A percentile compares a stretch with the other conserved stretches of the same genome.
Evolutionary conservation across 1,140 invertebrate species (phyloP).

Genomic region (Drosophila asahinai): DNA sequence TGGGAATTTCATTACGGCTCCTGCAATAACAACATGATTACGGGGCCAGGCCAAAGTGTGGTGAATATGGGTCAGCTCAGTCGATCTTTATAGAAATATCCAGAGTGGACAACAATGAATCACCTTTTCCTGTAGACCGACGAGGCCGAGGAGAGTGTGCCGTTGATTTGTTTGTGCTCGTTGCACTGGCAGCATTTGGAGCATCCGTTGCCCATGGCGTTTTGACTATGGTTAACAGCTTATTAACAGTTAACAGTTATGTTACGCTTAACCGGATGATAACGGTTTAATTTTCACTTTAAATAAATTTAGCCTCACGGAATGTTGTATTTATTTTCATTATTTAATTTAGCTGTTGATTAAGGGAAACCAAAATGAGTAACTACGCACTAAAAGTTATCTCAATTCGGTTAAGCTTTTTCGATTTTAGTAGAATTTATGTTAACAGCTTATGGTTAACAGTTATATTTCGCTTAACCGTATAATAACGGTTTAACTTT

Average conservation of each 20-base stretch:
- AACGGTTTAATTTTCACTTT: conserved; percentile 11
- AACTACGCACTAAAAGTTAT: neutral
- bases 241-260: neutral
- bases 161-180: conserved; percentile 79
- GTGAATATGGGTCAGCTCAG: neutral
- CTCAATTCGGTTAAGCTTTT: neutral
- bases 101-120: neutral
- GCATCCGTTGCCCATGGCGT: conserved; percentile 84
- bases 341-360: neutral
- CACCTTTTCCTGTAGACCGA: conserved; percentile 85
- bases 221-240: conserved; percentile 10
- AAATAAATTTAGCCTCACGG: neutral
- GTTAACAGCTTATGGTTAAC: no score
- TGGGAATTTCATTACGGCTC: conserved; percentile 79
- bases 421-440: neutral
- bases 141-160: conserved; percentile 80
- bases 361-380: neutral
- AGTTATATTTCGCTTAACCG: neutral
- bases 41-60: no score
- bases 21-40: conserved; percentile 26
- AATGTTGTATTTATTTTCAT: conserved; percentile 26
- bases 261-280: neutral
- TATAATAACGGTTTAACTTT: neutral
- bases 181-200: conserved; percentile 84
- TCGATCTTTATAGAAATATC: neutral